Base-by-base conservation (phyloP, 30 jellyfish, hydroid and myxozoan genomes). In the Sanderia malayensis region DNA sequence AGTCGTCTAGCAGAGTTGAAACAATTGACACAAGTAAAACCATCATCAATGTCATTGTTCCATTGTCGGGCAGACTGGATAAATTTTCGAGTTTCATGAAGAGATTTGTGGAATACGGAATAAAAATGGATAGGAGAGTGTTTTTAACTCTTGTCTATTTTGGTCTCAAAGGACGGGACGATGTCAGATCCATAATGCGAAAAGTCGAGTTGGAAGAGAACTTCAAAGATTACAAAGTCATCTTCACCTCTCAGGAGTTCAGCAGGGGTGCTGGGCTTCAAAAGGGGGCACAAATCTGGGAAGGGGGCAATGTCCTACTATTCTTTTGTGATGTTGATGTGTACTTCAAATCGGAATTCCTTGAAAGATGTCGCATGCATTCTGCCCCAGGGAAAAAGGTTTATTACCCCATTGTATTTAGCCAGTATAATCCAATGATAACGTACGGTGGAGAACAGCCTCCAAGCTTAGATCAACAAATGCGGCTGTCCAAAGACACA, bases 261-360 rank as follows among this genome's bases (percentile, higher is more conserved):
- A 93, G 94, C 61, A 91, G 99, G 25, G 99, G 99, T 0, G 80
- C 86, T 19, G 99, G 95, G 4, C 77, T 93, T 9, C 99, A 93
- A 71, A 74, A 68, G 37, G 99, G 99, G 23, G 96, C 88, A 53
- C 95, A 93, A 72, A 79, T 89, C 25, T 93, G 99, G 99, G 81
- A 81, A 24, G 77, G 88, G n/a, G 99, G 99, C 11, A 93, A 93
- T 71, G 99, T 93, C 11, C 46, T 93, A 23, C 59, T 84, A 89
- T 93, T 93, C 70, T 85, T 93, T 32, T 93, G 99, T 84, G 99
- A 93, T 82, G 96, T 93, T 11, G 99, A 93, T 63, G 69, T 93
- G 26, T 85, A 93, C 64, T 85, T 93, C 78, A 76, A 77, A 8
- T 66, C 80, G 2, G 94, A 74, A 24, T 93, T 85, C 63, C 73